These are phyloP conservation scores for Blennius ocellaris DNA, from an alignment of 2,113 vertebrate species.

Conservation along the genomic window DNA sequence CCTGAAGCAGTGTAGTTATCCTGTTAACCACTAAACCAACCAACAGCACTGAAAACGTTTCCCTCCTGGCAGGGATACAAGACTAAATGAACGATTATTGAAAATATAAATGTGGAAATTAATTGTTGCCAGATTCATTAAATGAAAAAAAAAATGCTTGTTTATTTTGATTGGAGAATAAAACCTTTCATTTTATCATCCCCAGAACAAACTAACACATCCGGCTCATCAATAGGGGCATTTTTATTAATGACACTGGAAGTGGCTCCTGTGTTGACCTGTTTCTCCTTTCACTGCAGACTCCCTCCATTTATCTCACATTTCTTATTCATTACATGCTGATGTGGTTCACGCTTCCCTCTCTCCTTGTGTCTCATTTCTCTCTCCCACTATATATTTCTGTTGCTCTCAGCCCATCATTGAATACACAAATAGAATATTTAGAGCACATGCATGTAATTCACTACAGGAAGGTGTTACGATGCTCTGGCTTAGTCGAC, in stretches of 20 bases:
- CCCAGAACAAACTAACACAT: not conserved
- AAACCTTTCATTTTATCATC: not conserved
- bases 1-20: no score
- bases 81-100: no score
- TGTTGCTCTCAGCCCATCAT: not conserved
- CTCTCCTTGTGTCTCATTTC: not conserved
- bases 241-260: not conserved
- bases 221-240: not conserved
- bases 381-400: not conserved
- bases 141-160: no score
- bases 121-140: no score
- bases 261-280: not conserved
- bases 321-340: conserved; percentile 9
- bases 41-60: no score
- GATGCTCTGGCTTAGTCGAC: no score
- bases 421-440: conserved; percentile 1
- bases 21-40: no score
- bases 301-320: not conserved
- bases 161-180: no score
- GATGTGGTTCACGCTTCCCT: not conserved
- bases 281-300: not conserved
- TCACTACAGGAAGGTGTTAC: not conserved
- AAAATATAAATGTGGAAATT: no score
- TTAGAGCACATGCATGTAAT: not conserved
- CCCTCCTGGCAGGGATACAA: no score